These are phyloP conservation scores for Drosophila bocqueti DNA, from an alignment of 1,140 invertebrate genomes.

Conservation along the genomic window DNA sequence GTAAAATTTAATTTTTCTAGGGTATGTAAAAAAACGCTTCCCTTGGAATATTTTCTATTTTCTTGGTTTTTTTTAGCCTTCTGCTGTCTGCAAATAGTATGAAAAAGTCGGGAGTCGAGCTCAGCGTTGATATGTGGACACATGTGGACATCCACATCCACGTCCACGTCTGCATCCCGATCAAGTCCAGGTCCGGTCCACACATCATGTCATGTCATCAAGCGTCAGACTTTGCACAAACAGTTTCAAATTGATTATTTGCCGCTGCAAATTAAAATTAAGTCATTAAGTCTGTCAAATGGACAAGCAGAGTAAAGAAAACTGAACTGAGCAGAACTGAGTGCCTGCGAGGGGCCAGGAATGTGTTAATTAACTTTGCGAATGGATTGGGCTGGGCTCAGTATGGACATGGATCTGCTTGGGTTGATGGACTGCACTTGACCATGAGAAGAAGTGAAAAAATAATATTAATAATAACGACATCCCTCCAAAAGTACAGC, in stretches of 20 bases:
- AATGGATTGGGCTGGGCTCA: constrained; percentile 13
- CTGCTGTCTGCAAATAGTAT: constrained; percentile 55
- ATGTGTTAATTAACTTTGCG: constrained; percentile 59
- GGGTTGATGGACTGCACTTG: constrained; percentile 15
- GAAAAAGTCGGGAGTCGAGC: constrained; percentile 37
- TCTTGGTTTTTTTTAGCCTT: constrained; percentile 24
- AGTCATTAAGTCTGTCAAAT: constrained; percentile 71
- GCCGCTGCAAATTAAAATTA: constrained; percentile 78
- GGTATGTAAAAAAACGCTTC: not conserved
- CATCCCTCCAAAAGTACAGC: constrained; percentile 4
- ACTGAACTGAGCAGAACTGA: not conserved
- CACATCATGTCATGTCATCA: constrained; percentile 70
- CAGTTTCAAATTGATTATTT: constrained; percentile 83
- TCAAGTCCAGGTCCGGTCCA: constrained; percentile 32
- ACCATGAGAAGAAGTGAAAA: not conserved
- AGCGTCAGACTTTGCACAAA: constrained; percentile 78
- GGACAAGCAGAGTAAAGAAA: constrained; percentile 45
- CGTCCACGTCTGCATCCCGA: constrained; percentile 27
- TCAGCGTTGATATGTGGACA: constrained; percentile 64
- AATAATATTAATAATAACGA: not conserved
- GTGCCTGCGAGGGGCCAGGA: constrained; percentile 13
- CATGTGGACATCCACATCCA: constrained; percentile 48
- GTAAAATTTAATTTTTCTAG: not conserved
- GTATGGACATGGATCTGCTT: not conserved
- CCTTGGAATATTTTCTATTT: not conserved